Conservation (phyloP, 2,797 vertebrate species). For the Columba guinea region DNA sequence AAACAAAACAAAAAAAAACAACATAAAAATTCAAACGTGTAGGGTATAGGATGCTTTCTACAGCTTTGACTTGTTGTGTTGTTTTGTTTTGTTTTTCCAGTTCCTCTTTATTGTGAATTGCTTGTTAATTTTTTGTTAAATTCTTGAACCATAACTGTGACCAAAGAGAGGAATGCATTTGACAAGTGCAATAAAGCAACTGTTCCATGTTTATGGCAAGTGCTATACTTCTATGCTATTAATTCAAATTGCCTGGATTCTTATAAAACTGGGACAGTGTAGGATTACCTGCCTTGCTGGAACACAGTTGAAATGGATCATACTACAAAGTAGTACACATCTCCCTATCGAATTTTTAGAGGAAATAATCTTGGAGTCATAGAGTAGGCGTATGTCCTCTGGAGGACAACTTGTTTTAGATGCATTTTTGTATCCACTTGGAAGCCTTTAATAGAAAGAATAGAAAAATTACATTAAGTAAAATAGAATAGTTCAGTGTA, state of each 20-base stretch:
- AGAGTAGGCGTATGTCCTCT: background rate
- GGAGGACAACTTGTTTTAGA: background rate
- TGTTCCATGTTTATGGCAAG: conserved; percentile 76
- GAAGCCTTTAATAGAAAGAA: background rate
- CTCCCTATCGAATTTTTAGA: conserved; percentile 51
- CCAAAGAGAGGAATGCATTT: conserved; percentile 82
- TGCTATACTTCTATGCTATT: conserved; percentile 77
- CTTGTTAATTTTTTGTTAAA: conserved; percentile 67
- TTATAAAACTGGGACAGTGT: conserved; percentile 73
- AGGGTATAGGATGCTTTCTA: background rate
- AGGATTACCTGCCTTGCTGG: conserved; percentile 78
- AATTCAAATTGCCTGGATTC: conserved; percentile 77
- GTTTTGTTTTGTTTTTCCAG: conserved; percentile 11
- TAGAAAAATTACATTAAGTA: background rate
- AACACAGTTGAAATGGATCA: conserved; percentile 71
- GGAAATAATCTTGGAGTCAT: conserved; percentile 12
- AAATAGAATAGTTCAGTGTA: background rate
- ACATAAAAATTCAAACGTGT: background rate
- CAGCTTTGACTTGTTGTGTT: background rate
- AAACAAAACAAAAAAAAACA: too few species aligned
- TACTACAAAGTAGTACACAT: conserved; percentile 51
- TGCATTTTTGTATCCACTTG: background rate
- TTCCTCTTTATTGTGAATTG: conserved; percentile 65
- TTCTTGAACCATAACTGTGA: conserved; percentile 81
- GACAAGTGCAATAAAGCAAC: conserved; percentile 75